Percentiles rank a stretch among this genome's conserved stretches.
These are phyloP conservation scores for Lacanobia wlatinum DNA, from an alignment of 2,888 invertebrate species.

Conservation along the genomic window DNA sequence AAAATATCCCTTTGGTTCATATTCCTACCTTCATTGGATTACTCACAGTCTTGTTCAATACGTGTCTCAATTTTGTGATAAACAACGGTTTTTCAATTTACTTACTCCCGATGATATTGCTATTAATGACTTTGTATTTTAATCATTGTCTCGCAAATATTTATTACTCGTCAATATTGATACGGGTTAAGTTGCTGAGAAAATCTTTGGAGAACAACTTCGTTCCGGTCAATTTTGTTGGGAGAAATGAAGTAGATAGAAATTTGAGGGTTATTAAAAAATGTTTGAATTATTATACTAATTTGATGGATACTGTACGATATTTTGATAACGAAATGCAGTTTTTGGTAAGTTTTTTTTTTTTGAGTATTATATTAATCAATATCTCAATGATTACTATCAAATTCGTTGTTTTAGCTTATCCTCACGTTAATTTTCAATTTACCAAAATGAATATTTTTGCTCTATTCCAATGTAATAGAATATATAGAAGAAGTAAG, in stretches of 20 bases:
- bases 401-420: background rate
- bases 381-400: background rate
- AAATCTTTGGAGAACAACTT: background rate
- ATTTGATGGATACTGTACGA: background rate
- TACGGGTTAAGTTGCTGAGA: background rate
- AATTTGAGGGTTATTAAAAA: background rate
- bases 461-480: background rate
- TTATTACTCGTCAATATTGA: background rate
- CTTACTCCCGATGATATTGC: background rate
- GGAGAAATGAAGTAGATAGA: background rate
- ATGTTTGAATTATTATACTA: background rate
- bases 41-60: background rate
- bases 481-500: background rate
- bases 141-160: background rate
- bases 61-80: background rate
- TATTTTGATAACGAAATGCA: background rate
- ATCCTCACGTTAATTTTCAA: background rate
- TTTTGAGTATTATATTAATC: too few species aligned
- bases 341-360: background rate
- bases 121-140: background rate
- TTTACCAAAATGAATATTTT: background rate
- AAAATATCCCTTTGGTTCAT: background rate
- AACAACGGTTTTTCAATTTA: background rate
- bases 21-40: background rate
- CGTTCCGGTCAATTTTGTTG: background rate